Evolutionary conservation across 2,113 vertebrate genomes (phyloP).

Genomic region (Chitala chitala): DNA sequence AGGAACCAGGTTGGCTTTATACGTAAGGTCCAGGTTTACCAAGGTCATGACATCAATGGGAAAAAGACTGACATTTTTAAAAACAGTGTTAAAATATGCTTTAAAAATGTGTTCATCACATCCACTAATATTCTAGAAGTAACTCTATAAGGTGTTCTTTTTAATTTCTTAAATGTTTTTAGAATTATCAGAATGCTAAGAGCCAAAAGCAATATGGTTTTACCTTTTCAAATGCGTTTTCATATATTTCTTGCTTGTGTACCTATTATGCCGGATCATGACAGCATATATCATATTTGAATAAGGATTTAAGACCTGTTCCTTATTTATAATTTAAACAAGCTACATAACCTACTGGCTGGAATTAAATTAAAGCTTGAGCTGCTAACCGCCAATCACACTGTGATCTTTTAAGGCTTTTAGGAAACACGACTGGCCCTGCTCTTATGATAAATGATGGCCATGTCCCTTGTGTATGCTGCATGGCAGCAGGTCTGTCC

Average conservation of each 20-base stretch:
- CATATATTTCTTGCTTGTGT: neutral
- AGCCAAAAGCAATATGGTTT: too few species aligned
- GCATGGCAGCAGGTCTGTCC: constrained; percentile 40
- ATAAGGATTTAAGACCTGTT: neutral
- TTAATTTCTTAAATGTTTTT: too few species aligned
- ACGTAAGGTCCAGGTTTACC: neutral
- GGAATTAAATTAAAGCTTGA: constrained; percentile 8
- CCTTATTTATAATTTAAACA: neutral
- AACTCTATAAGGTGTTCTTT: neutral
- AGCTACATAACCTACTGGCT: neutral
- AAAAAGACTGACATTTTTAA: neutral
- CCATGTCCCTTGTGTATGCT: constrained; percentile 4
- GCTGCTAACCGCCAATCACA: neutral
- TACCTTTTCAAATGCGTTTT: neutral
- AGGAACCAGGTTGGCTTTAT: constrained; percentile 50
- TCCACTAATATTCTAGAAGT: neutral
- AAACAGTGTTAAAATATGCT: neutral
- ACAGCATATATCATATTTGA: neutral
- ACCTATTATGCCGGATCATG: neutral
- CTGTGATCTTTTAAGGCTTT: neutral
- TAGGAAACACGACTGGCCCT: neutral
- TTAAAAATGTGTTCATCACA: neutral
- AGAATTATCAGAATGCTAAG: neutral
- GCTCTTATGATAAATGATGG: constrained; percentile 13
- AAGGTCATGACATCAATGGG: constrained; percentile 4